These are phyloP conservation scores for Gerris lacustris DNA, from an alignment of 2,888 invertebrate species.

Conservation along the genomic window DNA sequence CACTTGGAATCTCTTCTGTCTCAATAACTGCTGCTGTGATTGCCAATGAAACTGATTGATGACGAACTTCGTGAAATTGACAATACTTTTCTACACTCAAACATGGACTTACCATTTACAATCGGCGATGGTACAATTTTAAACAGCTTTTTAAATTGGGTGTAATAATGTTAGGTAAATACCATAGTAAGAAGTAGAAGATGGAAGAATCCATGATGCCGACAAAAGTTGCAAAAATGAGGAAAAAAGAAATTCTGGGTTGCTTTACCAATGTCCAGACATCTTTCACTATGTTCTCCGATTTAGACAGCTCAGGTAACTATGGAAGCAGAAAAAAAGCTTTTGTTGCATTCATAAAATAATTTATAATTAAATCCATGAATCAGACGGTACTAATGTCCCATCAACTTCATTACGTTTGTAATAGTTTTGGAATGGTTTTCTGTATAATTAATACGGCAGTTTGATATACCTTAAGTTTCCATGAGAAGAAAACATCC, in stretches of 20 bases:
- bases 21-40: too few species aligned
- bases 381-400: constrained; percentile 20
- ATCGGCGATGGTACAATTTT: neutral
- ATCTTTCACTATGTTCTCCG: constrained; percentile 55
- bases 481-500: constrained; percentile 54
- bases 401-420: too few species aligned
- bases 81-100: too few species aligned
- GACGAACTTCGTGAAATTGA: too few species aligned
- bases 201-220: constrained; percentile 69
- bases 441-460: too few species aligned
- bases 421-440: too few species aligned
- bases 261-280: constrained; percentile 49
- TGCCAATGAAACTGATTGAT: too few species aligned
- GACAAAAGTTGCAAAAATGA: constrained; percentile 58
- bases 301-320: constrained; percentile 55
- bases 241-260: constrained; percentile 53
- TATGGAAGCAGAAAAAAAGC: constrained; percentile 32
- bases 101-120: too few species aligned
- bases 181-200: constrained; percentile 72
- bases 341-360: too few species aligned
- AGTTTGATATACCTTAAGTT: constrained; percentile 37
- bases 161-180: constrained; percentile 35
- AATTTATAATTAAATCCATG: too few species aligned
- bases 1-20: too few species aligned
- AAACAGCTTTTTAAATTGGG: constrained; percentile 39